These are phyloP conservation scores for Tetramorium simillimum DNA, from an alignment of 1,140 invertebrate genomes.

Conservation along the genomic window DNA sequence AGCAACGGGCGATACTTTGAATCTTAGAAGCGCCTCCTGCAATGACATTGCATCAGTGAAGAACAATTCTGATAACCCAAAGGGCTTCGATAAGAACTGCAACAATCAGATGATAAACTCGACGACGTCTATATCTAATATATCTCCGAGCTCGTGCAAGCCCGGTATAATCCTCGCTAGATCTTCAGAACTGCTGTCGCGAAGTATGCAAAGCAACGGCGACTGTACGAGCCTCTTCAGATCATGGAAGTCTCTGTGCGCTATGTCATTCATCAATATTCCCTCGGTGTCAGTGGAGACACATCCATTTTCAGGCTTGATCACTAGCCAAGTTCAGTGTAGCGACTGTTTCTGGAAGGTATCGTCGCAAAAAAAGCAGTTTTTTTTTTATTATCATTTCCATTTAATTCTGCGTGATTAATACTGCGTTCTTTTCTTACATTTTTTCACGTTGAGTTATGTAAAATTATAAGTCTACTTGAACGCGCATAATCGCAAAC, in stretches of 20 bases:
- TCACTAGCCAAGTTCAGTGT: slow-evolving; percentile 94
- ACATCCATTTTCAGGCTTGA: slow-evolving; percentile 92
- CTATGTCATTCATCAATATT: slow-evolving; percentile 75
- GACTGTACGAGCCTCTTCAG: slow-evolving; percentile 70
- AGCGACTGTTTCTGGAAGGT: slow-evolving; percentile 92
- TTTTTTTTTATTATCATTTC: neutral
- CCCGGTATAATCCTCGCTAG: slow-evolving; percentile 83
- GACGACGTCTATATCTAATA: slow-evolving; percentile 77
- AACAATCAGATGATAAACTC: slow-evolving; percentile 74
- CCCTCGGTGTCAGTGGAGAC: slow-evolving; percentile 78
- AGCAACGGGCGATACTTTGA: slow-evolving; percentile 75
- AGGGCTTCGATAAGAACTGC: slow-evolving; percentile 76
- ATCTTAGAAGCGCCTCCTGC: slow-evolving; percentile 82
- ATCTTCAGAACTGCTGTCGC: slow-evolving; percentile 80
- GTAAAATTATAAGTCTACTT: slow-evolving; percentile 29
- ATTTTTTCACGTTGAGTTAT: slow-evolving; percentile 46
- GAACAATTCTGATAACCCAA: slow-evolving; percentile 58
- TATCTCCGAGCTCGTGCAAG: slow-evolving; percentile 70
- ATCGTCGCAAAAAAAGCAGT: slow-evolving; percentile 1
- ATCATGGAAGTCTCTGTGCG: slow-evolving; percentile 80
- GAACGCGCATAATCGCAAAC: slow-evolving; percentile 32
- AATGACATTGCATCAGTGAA: slow-evolving; percentile 80
- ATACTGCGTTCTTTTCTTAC: slow-evolving; percentile 30
- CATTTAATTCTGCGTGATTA: slow-evolving; percentile 2
- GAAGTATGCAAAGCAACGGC: slow-evolving; percentile 22